Evolutionary conservation across 2,888 invertebrate genomes (phyloP), one percentile per base, ranked within the genome.

Genomic region (Drosophila crucigera): DNA sequence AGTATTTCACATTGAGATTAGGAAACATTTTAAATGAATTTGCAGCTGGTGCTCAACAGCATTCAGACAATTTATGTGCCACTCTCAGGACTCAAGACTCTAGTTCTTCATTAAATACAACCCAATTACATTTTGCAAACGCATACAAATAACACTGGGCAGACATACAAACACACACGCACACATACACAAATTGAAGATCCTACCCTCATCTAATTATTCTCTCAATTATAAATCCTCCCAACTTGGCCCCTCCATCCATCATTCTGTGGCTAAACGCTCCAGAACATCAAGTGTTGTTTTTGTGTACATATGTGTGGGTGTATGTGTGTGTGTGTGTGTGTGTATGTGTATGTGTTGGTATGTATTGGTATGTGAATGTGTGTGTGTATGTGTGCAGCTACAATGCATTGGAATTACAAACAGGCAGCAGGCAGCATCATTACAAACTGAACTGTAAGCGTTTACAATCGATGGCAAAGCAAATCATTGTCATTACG

Each of bases 401-500:
- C 31, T 55, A 67, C 68, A 67, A 68, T 67, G 70, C 79, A 82
- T 75, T 73, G 75, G 63, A 78, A 73, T 60, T 73, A 61, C 73
- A 69, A 71, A 66, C 73, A 63, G 65, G 49, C 54, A 73, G 79
- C 74, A 74, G 71, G 64, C 69, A 80, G 70, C 69, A 73, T 73
- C 70, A 78, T 76, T 80, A 73, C 80, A 76, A 80, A 76, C 80
- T 69, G 76, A 80, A 76, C 76, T 76, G 67, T 73, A 80, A 80
- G 79, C 79, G 73, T 80, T 80, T 73, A 76, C 79, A 80, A 80
- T 82, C 88, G 71, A 83, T 84, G 74, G 83, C 76, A 82, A 73
- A 73, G 85, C 78, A 83, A 85, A 86, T 83, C 76, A 87, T 88
- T 88, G 84, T 89, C 82, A 88, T 86, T 82, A 82, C 75, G 68